These are phyloP conservation scores for Pavo muticus DNA, from an alignment of 2,113 vertebrate species.

Conservation along the genomic window DNA sequence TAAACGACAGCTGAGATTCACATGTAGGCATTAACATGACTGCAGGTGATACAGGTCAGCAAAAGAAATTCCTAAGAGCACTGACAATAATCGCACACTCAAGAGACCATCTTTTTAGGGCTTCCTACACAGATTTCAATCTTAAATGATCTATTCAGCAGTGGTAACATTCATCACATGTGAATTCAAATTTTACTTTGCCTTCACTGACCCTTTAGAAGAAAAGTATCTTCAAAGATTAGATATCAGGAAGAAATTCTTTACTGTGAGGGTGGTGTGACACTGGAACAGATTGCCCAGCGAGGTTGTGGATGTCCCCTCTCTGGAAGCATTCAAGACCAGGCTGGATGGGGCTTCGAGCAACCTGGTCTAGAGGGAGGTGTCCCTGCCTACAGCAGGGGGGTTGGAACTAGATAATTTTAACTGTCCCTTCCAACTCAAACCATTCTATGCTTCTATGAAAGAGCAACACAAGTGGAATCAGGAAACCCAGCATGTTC, in stretches of 20 bases:
- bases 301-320: too few species aligned
- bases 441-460: too few species aligned
- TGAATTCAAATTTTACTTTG: neutral
- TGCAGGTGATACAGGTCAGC: neutral
- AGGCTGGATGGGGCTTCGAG: too few species aligned
- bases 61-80: neutral
- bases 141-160: neutral
- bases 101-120: neutral
- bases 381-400: too few species aligned
- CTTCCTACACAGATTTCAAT: neutral
- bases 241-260: too few species aligned
- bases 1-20: neutral
- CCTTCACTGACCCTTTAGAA: neutral
- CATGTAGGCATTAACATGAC: neutral
- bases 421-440: too few species aligned
- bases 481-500: neutral
- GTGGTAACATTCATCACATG: neutral
- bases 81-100: neutral
- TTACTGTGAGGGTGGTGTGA: too few species aligned
- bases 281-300: too few species aligned
- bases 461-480: constrained; percentile 7
- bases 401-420: too few species aligned
- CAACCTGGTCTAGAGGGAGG: too few species aligned
- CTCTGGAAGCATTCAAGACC: too few species aligned
- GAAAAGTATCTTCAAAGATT: neutral